These are phyloP conservation scores for Callipepla squamata DNA, from an alignment of 2,113 vertebrate species.

Conservation along the genomic window DNA sequence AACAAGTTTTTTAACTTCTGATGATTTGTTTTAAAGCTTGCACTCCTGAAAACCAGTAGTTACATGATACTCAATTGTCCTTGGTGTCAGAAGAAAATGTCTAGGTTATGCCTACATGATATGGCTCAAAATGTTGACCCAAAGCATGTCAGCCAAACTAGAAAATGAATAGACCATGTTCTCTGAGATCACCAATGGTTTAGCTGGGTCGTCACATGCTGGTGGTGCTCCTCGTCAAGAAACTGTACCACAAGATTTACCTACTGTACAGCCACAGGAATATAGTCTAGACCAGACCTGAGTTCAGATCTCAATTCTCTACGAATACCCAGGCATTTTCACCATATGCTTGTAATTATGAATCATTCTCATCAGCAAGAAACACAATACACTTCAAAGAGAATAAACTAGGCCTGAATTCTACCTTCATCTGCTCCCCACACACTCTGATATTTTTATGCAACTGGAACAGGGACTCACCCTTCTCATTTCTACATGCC, in stretches of 20 bases:
- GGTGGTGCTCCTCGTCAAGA: neutral
- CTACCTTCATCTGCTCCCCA: neutral
- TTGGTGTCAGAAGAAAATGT: neutral
- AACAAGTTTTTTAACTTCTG: neutral
- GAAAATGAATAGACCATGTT: neutral
- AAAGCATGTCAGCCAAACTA: accelerated
- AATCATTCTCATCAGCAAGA: neutral
- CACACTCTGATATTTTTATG: neutral
- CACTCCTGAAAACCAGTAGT: neutral
- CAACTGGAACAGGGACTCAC: neutral
- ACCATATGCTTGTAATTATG: neutral
- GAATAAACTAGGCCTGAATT: neutral
- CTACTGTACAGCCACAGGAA: accelerated
- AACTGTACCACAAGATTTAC: neutral
- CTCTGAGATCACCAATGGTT: neutral
- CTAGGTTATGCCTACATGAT: neutral
- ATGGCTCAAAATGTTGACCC: accelerated
- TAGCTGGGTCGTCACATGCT: neutral
- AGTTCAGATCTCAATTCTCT: neutral
- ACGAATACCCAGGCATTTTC: neutral
- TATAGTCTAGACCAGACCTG: neutral
- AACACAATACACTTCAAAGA: neutral
- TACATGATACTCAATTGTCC: neutral
- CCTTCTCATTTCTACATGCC: neutral
- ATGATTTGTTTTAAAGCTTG: neutral